Conservation (phyloP, 1,140 invertebrate species). For the Macrostomum lignano region DNA sequence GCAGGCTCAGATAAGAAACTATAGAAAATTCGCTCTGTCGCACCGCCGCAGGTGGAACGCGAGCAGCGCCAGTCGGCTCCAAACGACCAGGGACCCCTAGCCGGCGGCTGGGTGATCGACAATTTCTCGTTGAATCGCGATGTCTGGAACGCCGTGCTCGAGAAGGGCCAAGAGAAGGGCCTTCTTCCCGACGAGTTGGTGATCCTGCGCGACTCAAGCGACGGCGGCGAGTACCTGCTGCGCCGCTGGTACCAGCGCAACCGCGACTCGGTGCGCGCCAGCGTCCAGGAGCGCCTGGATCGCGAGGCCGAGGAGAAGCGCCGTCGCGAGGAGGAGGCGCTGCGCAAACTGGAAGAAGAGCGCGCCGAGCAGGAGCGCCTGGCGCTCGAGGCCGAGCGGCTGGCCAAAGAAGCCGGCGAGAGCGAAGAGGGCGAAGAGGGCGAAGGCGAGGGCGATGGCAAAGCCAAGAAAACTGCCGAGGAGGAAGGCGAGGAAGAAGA, state of each 20-base stretch:
- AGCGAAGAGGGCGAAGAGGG: too few relatives aligned
- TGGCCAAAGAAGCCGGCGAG: too few relatives aligned
- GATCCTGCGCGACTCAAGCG: neutral
- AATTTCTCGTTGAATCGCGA: slow-evolving; percentile 23
- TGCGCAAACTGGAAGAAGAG: too few relatives aligned
- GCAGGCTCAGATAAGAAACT: too few relatives aligned
- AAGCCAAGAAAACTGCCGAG: neutral
- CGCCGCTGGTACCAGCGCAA: neutral
- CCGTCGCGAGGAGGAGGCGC: slow-evolving; percentile 12
- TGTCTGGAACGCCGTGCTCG: slow-evolving; percentile 20
- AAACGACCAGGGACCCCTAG: slow-evolving; percentile 1
- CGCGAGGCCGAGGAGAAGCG: slow-evolving; percentile 11
- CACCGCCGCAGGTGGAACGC: slow-evolving; percentile 15
- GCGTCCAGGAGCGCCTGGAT: slow-evolving; percentile 10
- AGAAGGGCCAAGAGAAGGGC: slow-evolving; percentile 11
- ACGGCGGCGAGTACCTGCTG: neutral
- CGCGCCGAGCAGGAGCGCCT: too few relatives aligned
- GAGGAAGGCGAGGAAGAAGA: neutral
- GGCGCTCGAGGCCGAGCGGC: too few relatives aligned
- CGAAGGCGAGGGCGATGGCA: too few relatives aligned
- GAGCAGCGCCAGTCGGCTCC: too few relatives aligned
- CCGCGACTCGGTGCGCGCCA: too few relatives aligned
- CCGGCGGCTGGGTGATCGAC: slow-evolving; percentile 25
- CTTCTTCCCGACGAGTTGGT: slow-evolving; percentile 6
- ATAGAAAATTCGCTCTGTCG: slow-evolving; percentile 11